Conservation (phyloP, 2,888 invertebrate genomes). For the Parascotia fuliginaria region DNA sequence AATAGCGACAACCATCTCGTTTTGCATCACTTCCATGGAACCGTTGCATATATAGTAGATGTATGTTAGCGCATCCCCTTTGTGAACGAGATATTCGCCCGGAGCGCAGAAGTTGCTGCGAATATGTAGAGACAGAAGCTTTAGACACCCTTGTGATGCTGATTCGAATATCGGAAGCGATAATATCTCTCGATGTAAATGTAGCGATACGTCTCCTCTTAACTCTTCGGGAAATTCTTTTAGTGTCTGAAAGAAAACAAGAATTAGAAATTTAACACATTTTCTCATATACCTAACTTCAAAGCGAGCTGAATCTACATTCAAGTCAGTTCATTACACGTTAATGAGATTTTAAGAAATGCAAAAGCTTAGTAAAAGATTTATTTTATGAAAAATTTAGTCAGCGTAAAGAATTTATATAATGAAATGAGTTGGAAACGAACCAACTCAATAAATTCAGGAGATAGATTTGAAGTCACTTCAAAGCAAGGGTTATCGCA, state of each 20-base stretch:
- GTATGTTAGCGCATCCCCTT: slow-evolving; percentile 96
- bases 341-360: slow-evolving; percentile 18
- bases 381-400: slow-evolving; percentile 42
- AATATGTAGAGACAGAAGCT: slow-evolving; percentile 96
- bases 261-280: slow-evolving; percentile 18
- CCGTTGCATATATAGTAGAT: slow-evolving; percentile 98
- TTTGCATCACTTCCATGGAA: slow-evolving; percentile 98
- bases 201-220: slow-evolving; percentile 97
- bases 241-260: slow-evolving; percentile 89
- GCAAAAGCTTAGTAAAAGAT: slow-evolving; percentile 37
- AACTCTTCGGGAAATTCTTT: slow-evolving; percentile 98
- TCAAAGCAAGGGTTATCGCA: slow-evolving; percentile 46
- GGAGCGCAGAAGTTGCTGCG: slow-evolving; percentile 98
- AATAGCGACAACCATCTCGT: slow-evolving; percentile 98
- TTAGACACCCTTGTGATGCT: slow-evolving; percentile 97
- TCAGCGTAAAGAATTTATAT: slow-evolving; percentile 38
- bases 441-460: slow-evolving; percentile 49
- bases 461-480: slow-evolving; percentile 39
- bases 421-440: slow-evolving; percentile 43
- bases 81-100: slow-evolving; percentile 97
- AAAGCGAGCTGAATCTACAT: slow-evolving; percentile 17
- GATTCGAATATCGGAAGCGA: slow-evolving; percentile 97
- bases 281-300: slow-evolving; percentile 22
- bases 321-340: slow-evolving; percentile 13
- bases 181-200: slow-evolving; percentile 97